Percentiles rank a stretch among this genome's conserved stretches.
Evolutionary conservation across 1,140 invertebrate species (phyloP).

Genomic region (Brachionus koreanus): DNA sequence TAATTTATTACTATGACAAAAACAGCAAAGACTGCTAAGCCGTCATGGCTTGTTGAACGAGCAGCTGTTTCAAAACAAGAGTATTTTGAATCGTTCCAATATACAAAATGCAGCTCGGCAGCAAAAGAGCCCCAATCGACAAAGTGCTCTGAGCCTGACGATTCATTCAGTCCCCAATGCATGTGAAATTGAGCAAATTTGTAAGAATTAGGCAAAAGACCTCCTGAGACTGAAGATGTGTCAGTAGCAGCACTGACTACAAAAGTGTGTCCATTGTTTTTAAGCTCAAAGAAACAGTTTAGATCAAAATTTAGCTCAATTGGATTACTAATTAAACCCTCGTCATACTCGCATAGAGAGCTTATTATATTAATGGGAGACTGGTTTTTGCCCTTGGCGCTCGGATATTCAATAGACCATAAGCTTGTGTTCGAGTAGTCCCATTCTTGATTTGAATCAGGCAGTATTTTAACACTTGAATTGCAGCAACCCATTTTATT

Average conservation of each 20-base stretch:
- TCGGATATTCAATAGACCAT: background rate
- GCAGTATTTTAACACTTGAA: background rate
- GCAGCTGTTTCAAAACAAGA: conserved; percentile 73
- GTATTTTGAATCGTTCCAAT: conserved; percentile 85
- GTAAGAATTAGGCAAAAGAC: conserved; percentile 59
- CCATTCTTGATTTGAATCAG: background rate
- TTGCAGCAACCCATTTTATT: background rate
- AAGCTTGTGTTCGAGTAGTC: background rate
- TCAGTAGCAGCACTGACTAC: background rate
- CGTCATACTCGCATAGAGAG: background rate
- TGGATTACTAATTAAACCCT: background rate
- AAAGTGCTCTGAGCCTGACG: conserved; percentile 58
- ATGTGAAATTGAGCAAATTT: conserved; percentile 59
- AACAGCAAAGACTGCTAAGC: conserved; percentile 82
- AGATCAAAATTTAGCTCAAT: background rate
- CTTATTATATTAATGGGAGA: conserved; percentile 38
- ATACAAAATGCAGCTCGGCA: conserved; percentile 87
- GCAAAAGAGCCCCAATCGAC: conserved; percentile 78
- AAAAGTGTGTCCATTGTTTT: conserved; percentile 41
- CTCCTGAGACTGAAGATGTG: conserved; percentile 50
- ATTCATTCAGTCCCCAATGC: conserved; percentile 57
- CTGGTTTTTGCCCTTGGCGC: conserved; percentile 2
- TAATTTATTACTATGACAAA: conserved; percentile 69
- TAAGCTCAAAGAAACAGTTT: conserved; percentile 16
- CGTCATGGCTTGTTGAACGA: conserved; percentile 67